Base-by-base conservation (phyloP, 2,888 invertebrate species). In the Arctia plantaginis region DNA sequence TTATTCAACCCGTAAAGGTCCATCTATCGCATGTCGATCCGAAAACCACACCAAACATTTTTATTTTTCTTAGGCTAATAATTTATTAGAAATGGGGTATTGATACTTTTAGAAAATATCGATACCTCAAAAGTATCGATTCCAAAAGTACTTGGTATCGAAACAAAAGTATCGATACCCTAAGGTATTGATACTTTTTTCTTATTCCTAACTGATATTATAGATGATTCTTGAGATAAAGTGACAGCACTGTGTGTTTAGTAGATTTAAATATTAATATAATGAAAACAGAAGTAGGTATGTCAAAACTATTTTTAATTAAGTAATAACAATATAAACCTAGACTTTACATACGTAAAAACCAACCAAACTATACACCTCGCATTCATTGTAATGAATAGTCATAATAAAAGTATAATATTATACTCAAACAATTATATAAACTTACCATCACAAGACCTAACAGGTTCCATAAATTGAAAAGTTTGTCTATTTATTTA, bases 301-400 rank as follows among this genome's bases (percentile, higher is more conserved):
- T 75, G n/a, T 66, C 35, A 70, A 73, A 72, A 77, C 74, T 85
- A 79, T 33, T 83, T n/a, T 83, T 81, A 82, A 74, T 83, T 68
- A 79, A 73, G 64, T 76, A 78, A 73, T 80, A 79, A 77, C 77
- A 78, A 71, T 71, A 73, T 65, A 51, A 70, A 66, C 62, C 44
- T 73, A 67, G n/a, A 35, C 84, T 78, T 72, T 77, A 84, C 83
- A 82, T 27, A 39, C 44, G 33, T 68, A 47, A 39, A 72, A 75
- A 66, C 55, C 51, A 64, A 76, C 4, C 41, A 35, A 55, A 35
- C 62, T n/a, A 47, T 23, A 55, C 3, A 18, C 18, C 41, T 35
- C 30, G 18, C 65, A 39, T 12, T 39, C 35, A 39, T 55, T 15
- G 35, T 15, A 33, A 39, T n/a, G 69, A n/a, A 35, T 23, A 35